Base-by-base conservation (phyloP, 2,888 invertebrate species). In the Corythucha ciliata region DNA sequence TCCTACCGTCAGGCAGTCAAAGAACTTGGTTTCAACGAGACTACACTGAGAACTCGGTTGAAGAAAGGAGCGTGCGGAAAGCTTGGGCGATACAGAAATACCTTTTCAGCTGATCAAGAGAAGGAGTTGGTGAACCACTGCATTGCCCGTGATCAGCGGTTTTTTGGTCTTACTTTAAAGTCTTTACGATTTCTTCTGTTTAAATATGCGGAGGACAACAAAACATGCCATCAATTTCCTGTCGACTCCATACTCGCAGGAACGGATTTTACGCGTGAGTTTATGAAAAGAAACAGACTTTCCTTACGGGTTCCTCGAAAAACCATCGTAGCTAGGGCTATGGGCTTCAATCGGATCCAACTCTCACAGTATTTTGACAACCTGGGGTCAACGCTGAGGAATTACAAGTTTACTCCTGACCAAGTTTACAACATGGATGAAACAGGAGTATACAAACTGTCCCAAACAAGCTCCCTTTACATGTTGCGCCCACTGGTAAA, bases 401-500 rank as follows among this genome's bases (percentile, higher is more conserved):
- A 8, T 32, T 16, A 34, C 46, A 46, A 34, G 37, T 48, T 37
- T 24, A 25, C 37, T 5, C 48, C 48, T n/a, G 40, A 48, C 37
- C 37, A 39, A 21, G 53, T 56, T 18, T 41, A 41, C 25, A 41
- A 41, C 8, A 25, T 41, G 24, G 41, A 41, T n/a, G 29, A 29
- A 29, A 29, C 29, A 29, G 29, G 29, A n/a, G 29, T 29, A n/a
- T 54, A n/a, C 29, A 41, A 41, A 41, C 41, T 24, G 41, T 41
- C 7, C 41, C 41, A 24, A 41, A 41, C n/a, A 58, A 54, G 32
- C 39, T 48, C 24, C 55, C 57, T 16, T 57, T 57, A 42, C 56
- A 52, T 26, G 44, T 58, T 16, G 52, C 54, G 6, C 45, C 45
- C 18, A 52, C 34, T 20, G 57, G 56, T 8, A 54, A 55, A 40